Conservation (phyloP, 2,888 invertebrate species). For the Zygothrica quintamaculata region DNA sequence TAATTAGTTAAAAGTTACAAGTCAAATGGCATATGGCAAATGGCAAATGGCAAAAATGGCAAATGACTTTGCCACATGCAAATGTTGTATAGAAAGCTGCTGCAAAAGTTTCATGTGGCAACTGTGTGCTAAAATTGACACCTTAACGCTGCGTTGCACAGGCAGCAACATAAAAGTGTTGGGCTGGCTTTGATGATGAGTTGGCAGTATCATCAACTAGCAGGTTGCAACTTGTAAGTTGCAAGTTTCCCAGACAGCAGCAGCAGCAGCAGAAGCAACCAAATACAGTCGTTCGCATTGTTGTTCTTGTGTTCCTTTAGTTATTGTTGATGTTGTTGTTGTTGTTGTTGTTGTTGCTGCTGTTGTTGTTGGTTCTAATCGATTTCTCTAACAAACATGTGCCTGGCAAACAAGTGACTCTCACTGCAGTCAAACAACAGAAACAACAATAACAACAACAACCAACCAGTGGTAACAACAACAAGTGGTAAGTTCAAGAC, state of each 20-base stretch:
- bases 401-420: slow-evolving; percentile 68
- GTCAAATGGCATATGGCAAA: slow-evolving; percentile 3
- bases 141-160: slow-evolving; percentile 73
- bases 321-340: neutral
- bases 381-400: slow-evolving; percentile 79
- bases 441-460: slow-evolving; percentile 35
- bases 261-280: slow-evolving; percentile 31
- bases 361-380: slow-evolving; percentile 73
- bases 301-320: slow-evolving; percentile 44
- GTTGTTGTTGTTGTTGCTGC: slow-evolving; percentile 26
- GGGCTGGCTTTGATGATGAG: slow-evolving; percentile 49
- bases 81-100: slow-evolving; percentile 46
- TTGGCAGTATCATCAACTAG: slow-evolving; percentile 60
- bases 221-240: slow-evolving; percentile 24
- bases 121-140: slow-evolving; percentile 79
- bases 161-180: slow-evolving; percentile 74
- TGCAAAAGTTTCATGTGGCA: slow-evolving; percentile 64
- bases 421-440: slow-evolving; percentile 59
- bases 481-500: slow-evolving; percentile 61
- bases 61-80: slow-evolving; percentile 44
- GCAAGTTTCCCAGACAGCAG: slow-evolving; percentile 29
- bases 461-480: slow-evolving; percentile 31
- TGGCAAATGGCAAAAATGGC: slow-evolving; percentile 15
- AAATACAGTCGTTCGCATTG: slow-evolving; percentile 63
- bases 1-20: slow-evolving; percentile 42